Evolutionary conservation across 2,797 vertebrate genomes (phyloP).

Genomic region (Helarctos malayanus): DNA sequence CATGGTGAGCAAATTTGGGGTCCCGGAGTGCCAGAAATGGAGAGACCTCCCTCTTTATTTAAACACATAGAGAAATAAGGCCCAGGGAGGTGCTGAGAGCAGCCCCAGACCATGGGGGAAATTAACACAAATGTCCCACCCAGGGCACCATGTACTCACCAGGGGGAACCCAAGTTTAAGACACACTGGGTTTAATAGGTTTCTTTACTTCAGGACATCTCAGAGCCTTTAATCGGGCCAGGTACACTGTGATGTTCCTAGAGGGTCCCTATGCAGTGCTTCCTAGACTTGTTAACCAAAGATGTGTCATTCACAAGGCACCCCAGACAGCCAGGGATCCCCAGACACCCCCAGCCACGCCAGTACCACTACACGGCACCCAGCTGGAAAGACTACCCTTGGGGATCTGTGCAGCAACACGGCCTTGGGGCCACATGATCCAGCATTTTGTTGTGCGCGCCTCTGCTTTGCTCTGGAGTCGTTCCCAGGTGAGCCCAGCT

Average conservation of each 20-base stretch:
- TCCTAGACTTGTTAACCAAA: not conserved
- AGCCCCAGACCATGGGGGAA: not conserved
- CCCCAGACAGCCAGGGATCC: not conserved
- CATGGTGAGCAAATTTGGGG: not conserved
- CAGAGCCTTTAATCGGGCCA: not conserved
- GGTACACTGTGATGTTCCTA: rapidly evolving
- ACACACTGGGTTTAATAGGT: not conserved
- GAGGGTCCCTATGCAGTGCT: not conserved
- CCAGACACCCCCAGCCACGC: not conserved
- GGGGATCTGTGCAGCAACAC: rapidly evolving
- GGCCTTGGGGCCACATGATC: not conserved
- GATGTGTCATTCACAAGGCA: not conserved
- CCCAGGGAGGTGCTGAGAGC: not conserved
- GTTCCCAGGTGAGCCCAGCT: not conserved
- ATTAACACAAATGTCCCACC: not conserved
- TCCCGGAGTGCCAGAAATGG: not conserved
- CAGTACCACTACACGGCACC: not conserved
- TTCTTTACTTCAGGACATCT: not conserved
- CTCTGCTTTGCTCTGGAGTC: not conserved
- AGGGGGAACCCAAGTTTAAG: not conserved
- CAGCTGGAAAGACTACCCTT: not conserved
- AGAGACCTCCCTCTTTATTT: not conserved
- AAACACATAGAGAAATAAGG: not conserved
- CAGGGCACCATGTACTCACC: not conserved
- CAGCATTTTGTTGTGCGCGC: not conserved